phyloP scores from a whole-genome alignment of 2,113 vertebrate species.

The Arvicanthis niloticus region DNA sequence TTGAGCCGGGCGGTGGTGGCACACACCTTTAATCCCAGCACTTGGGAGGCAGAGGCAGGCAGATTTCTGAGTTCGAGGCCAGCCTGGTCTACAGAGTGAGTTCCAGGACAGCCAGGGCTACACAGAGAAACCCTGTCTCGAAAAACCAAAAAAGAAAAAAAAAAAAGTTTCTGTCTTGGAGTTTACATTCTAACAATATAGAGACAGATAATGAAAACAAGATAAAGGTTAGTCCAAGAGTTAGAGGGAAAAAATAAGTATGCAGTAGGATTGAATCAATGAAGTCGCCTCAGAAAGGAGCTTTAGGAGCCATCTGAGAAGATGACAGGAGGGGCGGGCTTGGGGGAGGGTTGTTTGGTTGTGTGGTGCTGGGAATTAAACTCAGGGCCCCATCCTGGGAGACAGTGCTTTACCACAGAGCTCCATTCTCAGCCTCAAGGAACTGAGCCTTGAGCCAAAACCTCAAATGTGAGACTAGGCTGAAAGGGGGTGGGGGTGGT shows the following conservation, averaged over 20 bases:
- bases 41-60: too few species aligned
- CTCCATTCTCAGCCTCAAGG: not conserved
- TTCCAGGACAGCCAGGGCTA: too few species aligned
- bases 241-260: not conserved
- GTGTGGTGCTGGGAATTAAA: not conserved
- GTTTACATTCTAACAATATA: not conserved
- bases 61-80: too few species aligned
- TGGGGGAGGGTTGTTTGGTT: not conserved
- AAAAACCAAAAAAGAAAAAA: too few species aligned
- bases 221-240: not conserved
- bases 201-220: not conserved
- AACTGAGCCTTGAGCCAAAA: conserved; percentile 12
- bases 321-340: not conserved
- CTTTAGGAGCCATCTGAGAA: not conserved
- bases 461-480: not conserved
- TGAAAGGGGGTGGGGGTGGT: not conserved
- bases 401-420: not conserved
- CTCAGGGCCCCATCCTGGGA: not conserved
- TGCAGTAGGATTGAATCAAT: not conserved
- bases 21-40: too few species aligned
- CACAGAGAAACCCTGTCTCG: too few species aligned
- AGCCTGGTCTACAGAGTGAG: too few species aligned
- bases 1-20: too few species aligned
- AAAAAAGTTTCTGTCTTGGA: not conserved
- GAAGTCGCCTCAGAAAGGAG: not conserved